Base-by-base conservation (phyloP, 1,140 invertebrate species). In the Stegodyphus dumicola region DNA sequence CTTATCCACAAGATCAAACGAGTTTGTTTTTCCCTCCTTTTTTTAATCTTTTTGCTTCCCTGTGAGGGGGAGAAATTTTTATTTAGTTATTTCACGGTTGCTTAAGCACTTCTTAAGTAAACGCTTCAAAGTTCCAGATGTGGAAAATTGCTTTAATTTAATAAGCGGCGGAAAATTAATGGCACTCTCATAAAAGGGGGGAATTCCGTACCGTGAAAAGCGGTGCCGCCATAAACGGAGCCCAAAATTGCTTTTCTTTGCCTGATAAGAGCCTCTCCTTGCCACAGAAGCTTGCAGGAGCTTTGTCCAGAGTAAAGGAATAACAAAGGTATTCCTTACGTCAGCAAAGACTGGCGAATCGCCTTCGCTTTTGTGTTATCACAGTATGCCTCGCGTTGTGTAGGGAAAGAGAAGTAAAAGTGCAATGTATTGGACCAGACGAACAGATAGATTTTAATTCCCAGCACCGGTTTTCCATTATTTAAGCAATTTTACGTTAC, bases 91-190 rank as follows among this genome's bases (percentile, higher is more conserved):
- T 81, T 81, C 78, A 81, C 48, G 78, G 78, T 73, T 81, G 78
- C 78, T 73, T 81, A 81, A 81, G 78, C 78, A 81, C 70, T 81
- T 81, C 78, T 81, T 73, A 64, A 81, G 78, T 73, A 81, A 81
- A 81, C 69, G 78, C 78, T 81, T 64, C 53, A 81, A 64, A 81
- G 67, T 73, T 73, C 78, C 78, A 73, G 78, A 81, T 81, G 78
- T 69, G 69, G 78, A 81, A 81, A 81, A 81, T 81, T 81, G 78
- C 78, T 81, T 81, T 81, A 81, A 81, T 81, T 81, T 81, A 81
- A 81, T 81, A 81, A 81, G 78, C 78, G 78, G 54, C 54, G 78
- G 69, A 56, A 81, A 81, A 81, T 81, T 81, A 81, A 81, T 81
- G 78, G 78, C 78, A 51, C 69, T 51, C 69, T 81, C 78, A 81